Conservation (phyloP, 2,113 vertebrate species). For the Alethe diademata region DNA sequence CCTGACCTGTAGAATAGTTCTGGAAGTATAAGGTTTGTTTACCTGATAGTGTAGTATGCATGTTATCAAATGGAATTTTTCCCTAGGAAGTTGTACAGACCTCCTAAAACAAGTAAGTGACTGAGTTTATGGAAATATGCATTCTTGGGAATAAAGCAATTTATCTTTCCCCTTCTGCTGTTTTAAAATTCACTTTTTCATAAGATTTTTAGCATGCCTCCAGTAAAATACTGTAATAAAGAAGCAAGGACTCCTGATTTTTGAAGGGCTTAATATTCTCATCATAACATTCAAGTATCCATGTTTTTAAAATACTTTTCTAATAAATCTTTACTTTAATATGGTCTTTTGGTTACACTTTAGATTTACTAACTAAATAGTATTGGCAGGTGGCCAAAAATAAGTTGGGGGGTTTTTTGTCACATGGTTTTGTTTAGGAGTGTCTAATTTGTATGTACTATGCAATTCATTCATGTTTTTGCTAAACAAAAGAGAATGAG, state of each 20-base stretch:
- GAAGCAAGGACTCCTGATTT: not conserved
- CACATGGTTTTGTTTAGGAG: not conserved
- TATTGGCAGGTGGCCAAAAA: not conserved
- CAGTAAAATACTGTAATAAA: not conserved
- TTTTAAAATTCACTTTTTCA: not conserved
- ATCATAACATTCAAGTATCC: not conserved
- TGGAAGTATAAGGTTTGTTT: not conserved
- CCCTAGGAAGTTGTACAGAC: not conserved
- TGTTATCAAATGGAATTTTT: not conserved
- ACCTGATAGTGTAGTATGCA: not conserved
- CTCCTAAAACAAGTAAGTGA: not conserved
- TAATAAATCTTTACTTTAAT: not conserved
- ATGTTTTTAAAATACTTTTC: not conserved
- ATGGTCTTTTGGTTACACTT: not conserved
- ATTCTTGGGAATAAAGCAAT: not conserved
- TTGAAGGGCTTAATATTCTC: not conserved
- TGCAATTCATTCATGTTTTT: not conserved
- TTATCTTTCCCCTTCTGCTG: not conserved
- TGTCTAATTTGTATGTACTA: not conserved
- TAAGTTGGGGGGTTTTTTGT: rapidly evolving
- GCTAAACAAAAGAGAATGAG: not conserved
- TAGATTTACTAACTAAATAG: not conserved
- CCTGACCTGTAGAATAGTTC: not conserved
- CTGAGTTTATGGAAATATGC: not conserved
- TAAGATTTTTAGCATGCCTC: not conserved